These are phyloP conservation scores for Amphibalanus amphitrite DNA, from an alignment of 1,140 invertebrate species.

Conservation along the genomic window DNA sequence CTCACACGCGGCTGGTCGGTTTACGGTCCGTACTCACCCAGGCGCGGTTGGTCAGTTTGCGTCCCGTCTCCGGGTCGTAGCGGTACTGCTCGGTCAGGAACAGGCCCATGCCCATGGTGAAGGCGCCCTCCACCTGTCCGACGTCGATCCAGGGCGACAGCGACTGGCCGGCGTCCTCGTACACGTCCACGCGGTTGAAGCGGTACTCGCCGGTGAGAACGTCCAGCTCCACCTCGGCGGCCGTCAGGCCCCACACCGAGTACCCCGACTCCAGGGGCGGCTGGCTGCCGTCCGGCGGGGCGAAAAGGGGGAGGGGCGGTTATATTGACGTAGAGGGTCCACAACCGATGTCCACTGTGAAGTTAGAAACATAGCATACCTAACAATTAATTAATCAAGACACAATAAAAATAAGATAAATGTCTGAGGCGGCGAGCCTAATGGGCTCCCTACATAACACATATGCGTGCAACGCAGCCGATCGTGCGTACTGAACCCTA, in stretches of 20 bases:
- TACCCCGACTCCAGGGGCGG: conserved; percentile 26
- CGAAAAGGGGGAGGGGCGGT: no score
- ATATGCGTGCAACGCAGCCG: no score
- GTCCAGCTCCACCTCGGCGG: conserved; percentile 53
- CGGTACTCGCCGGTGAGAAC: conserved; percentile 45
- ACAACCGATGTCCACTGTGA: no score
- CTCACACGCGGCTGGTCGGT: no score
- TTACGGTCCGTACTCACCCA: conserved; percentile 37
- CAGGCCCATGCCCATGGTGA: conserved; percentile 70
- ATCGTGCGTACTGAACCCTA: no score
- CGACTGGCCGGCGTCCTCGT: conserved; percentile 28
- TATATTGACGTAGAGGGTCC: no score
- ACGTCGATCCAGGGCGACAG: conserved; percentile 56
- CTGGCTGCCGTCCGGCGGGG: no score
- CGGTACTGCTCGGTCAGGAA: conserved; percentile 56
- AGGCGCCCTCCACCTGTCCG: conserved; percentile 72
- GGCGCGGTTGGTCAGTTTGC: conserved; percentile 51
- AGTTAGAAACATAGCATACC: no score
- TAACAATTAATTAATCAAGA: no score
- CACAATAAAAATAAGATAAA: no score
- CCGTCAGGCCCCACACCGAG: conserved; percentile 39
- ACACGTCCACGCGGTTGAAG: conserved; percentile 23
- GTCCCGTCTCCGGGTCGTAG: conserved; percentile 44
- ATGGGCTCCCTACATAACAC: no score
- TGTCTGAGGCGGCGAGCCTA: no score